Percentiles rank a stretch among this genome's conserved stretches.
These are phyloP conservation scores for Urocitellus parryii DNA, from an alignment of 2,113 vertebrate genomes.

Conservation along the genomic window DNA sequence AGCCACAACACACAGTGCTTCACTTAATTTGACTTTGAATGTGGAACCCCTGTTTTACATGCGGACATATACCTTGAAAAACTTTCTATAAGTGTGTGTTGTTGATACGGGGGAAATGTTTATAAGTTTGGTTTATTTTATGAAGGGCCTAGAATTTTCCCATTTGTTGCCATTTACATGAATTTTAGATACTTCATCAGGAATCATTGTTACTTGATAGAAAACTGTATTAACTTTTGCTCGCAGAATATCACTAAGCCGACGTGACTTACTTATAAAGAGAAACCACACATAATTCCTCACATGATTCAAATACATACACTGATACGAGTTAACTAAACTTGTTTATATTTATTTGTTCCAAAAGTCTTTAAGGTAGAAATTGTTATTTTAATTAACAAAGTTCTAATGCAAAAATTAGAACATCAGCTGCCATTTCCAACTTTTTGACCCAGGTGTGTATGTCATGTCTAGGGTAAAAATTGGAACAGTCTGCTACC, in stretches of 20 bases:
- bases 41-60: background rate
- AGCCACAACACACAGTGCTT: background rate
- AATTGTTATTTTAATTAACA: background rate
- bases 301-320: background rate
- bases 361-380: background rate
- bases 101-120: background rate
- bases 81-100: background rate
- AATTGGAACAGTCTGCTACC: background rate
- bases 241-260: background rate
- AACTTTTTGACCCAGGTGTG: background rate
- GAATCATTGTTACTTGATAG: constrained; percentile 24
- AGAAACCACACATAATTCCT: background rate
- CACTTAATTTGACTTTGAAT: background rate
- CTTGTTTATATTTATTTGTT: constrained; percentile 5
- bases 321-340: background rate
- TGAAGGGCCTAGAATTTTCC: background rate
- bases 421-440: background rate
- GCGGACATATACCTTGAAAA: background rate
- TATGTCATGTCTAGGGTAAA: background rate
- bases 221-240: background rate
- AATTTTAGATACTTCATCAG: background rate
- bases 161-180: background rate
- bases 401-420: background rate
- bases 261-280: background rate
- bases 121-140: background rate